Percentiles rank a stretch among this genome's conserved stretches.
These are phyloP conservation scores for Listronotus bonariensis DNA, from an alignment of 1,140 invertebrate genomes.

Conservation along the genomic window DNA sequence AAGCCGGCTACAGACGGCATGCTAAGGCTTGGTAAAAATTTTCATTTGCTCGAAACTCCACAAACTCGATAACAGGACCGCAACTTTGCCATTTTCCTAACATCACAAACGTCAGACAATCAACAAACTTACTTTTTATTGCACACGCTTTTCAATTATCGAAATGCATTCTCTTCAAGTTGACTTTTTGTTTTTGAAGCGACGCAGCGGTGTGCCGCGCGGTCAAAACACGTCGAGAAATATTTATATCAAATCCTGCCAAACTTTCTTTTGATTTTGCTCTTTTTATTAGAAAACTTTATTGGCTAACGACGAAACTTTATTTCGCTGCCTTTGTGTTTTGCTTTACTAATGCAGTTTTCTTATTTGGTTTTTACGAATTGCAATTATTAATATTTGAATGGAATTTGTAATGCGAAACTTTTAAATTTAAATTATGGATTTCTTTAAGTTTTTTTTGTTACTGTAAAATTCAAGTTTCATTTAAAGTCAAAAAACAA, in stretches of 20 bases:
- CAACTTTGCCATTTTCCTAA: conserved; percentile 21
- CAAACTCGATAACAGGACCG: conserved; percentile 20
- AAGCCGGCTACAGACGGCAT: too few relatives aligned
- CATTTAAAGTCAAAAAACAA: too few relatives aligned
- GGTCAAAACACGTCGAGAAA: conserved; percentile 32
- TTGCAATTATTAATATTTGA: too few relatives aligned
- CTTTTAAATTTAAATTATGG: too few relatives aligned
- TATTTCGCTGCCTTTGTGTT: conserved; percentile 10
- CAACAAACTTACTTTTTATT: conserved; percentile 22
- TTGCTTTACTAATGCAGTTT: conserved; percentile 11
- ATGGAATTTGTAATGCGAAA: too few relatives aligned
- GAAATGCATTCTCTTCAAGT: conserved; percentile 28
- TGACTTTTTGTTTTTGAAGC: conserved; percentile 21
- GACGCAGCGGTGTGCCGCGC: conserved; percentile 4
- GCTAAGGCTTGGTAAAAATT: too few relatives aligned
- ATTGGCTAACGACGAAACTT: conserved; percentile 1
- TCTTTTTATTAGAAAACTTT: conserved; percentile 19
- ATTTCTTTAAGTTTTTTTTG: too few relatives aligned
- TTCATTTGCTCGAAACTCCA: conserved; percentile 17
- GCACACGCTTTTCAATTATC: conserved; percentile 30
- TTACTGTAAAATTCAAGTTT: too few relatives aligned
- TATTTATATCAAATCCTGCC: conserved; percentile 34
- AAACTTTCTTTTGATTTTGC: conserved; percentile 19
- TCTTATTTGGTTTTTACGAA: too few relatives aligned
- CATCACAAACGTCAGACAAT: conserved; percentile 23